Evolutionary conservation across 2,888 invertebrate species (phyloP), one percentile per base, ranked within the genome.

Genomic region (Drosophila histrio): DNA sequence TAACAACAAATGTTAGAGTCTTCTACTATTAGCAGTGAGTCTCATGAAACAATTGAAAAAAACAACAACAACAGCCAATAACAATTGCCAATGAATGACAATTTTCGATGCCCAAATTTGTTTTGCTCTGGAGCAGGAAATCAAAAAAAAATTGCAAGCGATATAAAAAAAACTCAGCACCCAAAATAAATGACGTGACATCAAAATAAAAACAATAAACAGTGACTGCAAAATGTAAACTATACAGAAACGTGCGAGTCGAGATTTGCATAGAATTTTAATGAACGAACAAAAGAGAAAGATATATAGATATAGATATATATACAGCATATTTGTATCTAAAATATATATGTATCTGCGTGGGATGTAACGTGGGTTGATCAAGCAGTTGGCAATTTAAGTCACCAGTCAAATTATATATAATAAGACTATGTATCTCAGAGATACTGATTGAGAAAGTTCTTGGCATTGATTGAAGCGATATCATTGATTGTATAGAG

Each of bases 221-320:
- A 67, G 54, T 66, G 57, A 60, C 53, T 62, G 54, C 63, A 52
- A 79, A 77, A 76, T 76, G 79, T 72, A 76, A 85, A 58, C 77
- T 68, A 56, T 60, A 69, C 53, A 17, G 62, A 66, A 71, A 76
- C 82, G 79, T 81, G 80, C 72, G 58, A 72, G 57, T 28, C 15
- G 39, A 28, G 47, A 56, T 77, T 72, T 72, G 83, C 63, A 72
- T 76, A 61, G 73, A 77, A 79, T 86, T 61, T 67, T 44, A 83
- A 77, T 69, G 61, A 65, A 43, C 21, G 11, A 52, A 21, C 26
- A 28, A 39, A 6, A 52, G 21, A 8, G 17, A 34, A 5, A 39
- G 8, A 24, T 6, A n/a, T 8, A 44, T 41, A 36, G 8, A 50
- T 21, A 4, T 34, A 50, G n/a, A 24, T 22, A 28, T 24, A 34